These are phyloP conservation scores for Sebastes glaucus DNA, from an alignment of 2,797 vertebrate species.

Conservation along the genomic window DNA sequence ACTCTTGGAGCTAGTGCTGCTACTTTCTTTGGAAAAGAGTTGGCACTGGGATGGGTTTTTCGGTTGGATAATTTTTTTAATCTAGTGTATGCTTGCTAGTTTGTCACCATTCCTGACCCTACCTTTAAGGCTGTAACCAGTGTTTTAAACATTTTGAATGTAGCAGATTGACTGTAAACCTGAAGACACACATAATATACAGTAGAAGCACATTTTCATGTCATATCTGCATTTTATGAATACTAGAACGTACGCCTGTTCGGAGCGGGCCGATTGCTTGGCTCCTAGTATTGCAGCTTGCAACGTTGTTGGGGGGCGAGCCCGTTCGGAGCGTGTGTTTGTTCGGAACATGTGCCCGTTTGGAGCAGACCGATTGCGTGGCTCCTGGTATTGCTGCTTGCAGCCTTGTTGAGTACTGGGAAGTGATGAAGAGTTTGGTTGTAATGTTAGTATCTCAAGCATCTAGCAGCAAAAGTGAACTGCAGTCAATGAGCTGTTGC, in stretches of 20 bases:
- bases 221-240: background rate
- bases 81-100: no score
- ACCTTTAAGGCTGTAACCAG: background rate
- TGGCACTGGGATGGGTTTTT: no score
- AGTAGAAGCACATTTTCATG: background rate
- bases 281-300: background rate
- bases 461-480: background rate
- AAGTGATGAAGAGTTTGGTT: background rate
- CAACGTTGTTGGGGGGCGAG: background rate
- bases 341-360: background rate
- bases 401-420: background rate
- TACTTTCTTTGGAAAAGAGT: no score
- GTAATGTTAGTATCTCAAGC: background rate
- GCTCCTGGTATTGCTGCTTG: background rate
- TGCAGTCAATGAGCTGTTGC: no score
- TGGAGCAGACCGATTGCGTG: background rate
- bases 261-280: background rate
- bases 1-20: no score
- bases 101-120: background rate
- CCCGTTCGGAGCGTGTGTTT: background rate
- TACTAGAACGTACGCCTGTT: background rate
- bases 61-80: no score
- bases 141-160: background rate
- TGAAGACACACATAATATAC: background rate
- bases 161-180: background rate